These are phyloP conservation scores for Dinocampus coccinellae DNA, from an alignment of 2,888 invertebrate genomes.

Conservation along the genomic window DNA sequence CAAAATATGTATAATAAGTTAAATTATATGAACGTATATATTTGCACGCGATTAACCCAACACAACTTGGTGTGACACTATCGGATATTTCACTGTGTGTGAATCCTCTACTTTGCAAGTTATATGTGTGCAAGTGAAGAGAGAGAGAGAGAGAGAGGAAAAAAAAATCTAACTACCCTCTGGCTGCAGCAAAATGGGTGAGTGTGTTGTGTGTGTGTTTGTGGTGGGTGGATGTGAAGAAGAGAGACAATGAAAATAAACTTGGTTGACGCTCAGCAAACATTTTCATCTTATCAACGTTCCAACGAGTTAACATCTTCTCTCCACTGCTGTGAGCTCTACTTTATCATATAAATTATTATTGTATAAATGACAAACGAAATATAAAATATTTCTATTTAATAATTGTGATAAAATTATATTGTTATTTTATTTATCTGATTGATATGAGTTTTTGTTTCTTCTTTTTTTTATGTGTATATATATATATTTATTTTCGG, in stretches of 20 bases:
- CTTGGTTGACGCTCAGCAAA: constrained; percentile 8
- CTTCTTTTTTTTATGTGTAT: no score
- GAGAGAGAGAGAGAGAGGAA: not conserved
- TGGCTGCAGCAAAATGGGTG: not conserved
- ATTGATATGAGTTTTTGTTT: no score
- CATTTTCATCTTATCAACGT: constrained; percentile 10
- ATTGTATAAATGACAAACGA: no score
- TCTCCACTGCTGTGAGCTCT: not conserved
- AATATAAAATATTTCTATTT: no score
- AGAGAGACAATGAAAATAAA: not conserved
- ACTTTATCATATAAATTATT: no score
- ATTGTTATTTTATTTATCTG: not conserved
- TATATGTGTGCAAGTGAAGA: not conserved
- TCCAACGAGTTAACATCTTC: constrained; percentile 3
- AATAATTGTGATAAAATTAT: no score
- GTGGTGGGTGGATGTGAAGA: not conserved
- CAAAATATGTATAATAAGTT: not conserved
- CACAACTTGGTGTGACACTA: not conserved
- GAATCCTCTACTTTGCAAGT: not conserved
- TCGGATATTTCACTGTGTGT: not conserved
- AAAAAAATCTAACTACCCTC: not conserved
- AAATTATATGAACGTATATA: not conserved
- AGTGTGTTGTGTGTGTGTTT: no score
- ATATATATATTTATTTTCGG: no score
- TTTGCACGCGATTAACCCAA: not conserved